phyloP scores from a whole-genome alignment of 2,888 invertebrate species.

The Mactromeris polynyma region DNA sequence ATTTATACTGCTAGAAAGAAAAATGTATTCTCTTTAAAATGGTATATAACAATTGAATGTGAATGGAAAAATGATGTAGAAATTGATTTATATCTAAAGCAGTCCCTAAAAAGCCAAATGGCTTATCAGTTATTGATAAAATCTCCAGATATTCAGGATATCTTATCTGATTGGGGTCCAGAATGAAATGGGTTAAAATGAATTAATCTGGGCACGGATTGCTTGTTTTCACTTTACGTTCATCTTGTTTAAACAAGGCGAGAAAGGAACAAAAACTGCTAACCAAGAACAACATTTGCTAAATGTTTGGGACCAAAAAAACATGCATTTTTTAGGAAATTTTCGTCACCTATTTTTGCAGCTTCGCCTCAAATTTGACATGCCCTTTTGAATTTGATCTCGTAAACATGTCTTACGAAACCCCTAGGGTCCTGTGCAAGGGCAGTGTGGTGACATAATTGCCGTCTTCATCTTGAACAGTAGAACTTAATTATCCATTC shows the following conservation, averaged over 20 bases:
- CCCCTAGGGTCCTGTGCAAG: slow-evolving; percentile 26
- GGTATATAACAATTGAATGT: too few relatives aligned
- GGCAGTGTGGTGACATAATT: slow-evolving; percentile 51
- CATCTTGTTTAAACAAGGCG: slow-evolving; percentile 19
- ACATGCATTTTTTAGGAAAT: slow-evolving; percentile 4
- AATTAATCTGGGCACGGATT: slow-evolving; percentile 10
- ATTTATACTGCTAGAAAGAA: too few relatives aligned
- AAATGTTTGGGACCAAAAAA: slow-evolving; percentile 22
- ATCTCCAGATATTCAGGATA: too few relatives aligned
- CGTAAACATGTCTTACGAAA: slow-evolving; percentile 47
- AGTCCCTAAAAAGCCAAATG: too few relatives aligned
- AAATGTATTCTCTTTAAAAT: too few relatives aligned
- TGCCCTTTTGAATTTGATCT: slow-evolving; percentile 39
- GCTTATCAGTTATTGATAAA: too few relatives aligned
- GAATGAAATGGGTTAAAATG: background rate
- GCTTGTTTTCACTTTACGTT: slow-evolving; percentile 8
- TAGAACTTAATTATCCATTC: slow-evolving; percentile 56
- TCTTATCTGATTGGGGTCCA: too few relatives aligned
- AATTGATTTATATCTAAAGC: too few relatives aligned
- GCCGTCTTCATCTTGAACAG: slow-evolving; percentile 40
- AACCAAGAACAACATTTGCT: slow-evolving; percentile 17
- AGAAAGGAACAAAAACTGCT: slow-evolving; percentile 1
- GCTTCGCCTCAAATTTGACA: slow-evolving; percentile 27
- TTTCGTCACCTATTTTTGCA: slow-evolving; percentile 34
- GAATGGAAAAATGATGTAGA: too few relatives aligned